Base-by-base conservation (phyloP, 2,113 vertebrate species). In the Pelodiscus sinensis region DNA sequence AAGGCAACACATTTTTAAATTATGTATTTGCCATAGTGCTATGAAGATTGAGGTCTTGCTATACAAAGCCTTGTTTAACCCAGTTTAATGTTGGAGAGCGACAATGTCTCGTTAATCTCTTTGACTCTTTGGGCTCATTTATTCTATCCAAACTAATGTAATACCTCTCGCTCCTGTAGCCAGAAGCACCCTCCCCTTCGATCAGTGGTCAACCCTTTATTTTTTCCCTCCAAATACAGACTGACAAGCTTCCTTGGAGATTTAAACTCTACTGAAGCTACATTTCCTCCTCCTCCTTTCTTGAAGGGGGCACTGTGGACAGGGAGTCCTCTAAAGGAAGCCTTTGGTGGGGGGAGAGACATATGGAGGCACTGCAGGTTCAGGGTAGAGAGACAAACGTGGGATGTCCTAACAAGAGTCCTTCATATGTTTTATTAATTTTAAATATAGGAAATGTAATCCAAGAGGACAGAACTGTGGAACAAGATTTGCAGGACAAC, bases 401-500 rank as follows among this genome's bases (percentile, higher is more conserved):
- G 55, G 60, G 24, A 86, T 62, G 57, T 82, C 93, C 55, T 90
- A 54, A 82, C 29, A 50, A 35, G 92, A 81, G 51, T 81, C 27
- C 31, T 31, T 85, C 82, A 2, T 56, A 79, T 50, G 3, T 22
- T 92, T 93, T 75, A 38, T 86, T 58, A 65, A 35, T 29, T 68
- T 75, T 88, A 82, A 65, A 90, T 21, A 44, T 18, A 87, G 82
- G 58, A 44, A 75, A 65, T 92, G 58, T 52, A 38, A 8, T 60
- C 60, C 44, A 82, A 82, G 86, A 90, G 88, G 91, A 94, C 58
- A 85, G 86, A 92, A 94, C 84, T 90, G 94, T 83, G 8, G 87
- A 71, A 88, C 87, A 8, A 21, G 79, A 2, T 92, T 90, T 90
- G 68, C 93, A 92, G 90, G 68, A 38, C 93, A 95, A 89, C 96